phyloP scores from a whole-genome alignment of 2,888 invertebrate species.

The Iselma pallidipennis region DNA sequence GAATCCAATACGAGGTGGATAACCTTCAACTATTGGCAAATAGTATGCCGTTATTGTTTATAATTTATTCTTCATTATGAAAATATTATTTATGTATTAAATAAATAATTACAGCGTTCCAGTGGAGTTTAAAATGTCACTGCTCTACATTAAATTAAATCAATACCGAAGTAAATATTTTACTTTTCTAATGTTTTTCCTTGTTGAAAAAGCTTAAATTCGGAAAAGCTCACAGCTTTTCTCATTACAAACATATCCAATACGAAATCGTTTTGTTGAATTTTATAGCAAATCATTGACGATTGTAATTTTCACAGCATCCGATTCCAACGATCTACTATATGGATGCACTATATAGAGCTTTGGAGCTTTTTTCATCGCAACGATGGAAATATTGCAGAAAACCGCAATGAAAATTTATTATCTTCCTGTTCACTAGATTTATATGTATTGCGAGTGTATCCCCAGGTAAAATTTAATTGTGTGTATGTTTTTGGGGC shows the following conservation, averaged over 20 bases:
- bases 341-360: too few relatives aligned
- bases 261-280: too few relatives aligned
- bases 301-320: too few relatives aligned
- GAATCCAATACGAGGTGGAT: conserved; percentile 23
- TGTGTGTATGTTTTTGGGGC: conserved; percentile 39
- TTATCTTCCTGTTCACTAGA: background rate
- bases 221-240: background rate
- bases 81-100: conserved; percentile 23
- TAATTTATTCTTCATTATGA: conserved; percentile 27
- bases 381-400: background rate
- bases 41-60: conserved; percentile 30
- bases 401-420: background rate
- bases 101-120: background rate
- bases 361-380: background rate
- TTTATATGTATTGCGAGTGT: background rate
- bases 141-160: background rate
- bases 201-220: too few relatives aligned
- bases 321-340: too few relatives aligned
- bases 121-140: background rate
- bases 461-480: conserved; percentile 35
- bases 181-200: too few relatives aligned
- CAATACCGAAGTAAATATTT: too few relatives aligned
- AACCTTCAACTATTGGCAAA: conserved; percentile 30
- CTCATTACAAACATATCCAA: too few relatives aligned
- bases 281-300: too few relatives aligned